Percentiles rank a stretch among this genome's conserved stretches.
phyloP scores from a whole-genome alignment of 2,113 vertebrate species.

The Nibea coibor region DNA sequence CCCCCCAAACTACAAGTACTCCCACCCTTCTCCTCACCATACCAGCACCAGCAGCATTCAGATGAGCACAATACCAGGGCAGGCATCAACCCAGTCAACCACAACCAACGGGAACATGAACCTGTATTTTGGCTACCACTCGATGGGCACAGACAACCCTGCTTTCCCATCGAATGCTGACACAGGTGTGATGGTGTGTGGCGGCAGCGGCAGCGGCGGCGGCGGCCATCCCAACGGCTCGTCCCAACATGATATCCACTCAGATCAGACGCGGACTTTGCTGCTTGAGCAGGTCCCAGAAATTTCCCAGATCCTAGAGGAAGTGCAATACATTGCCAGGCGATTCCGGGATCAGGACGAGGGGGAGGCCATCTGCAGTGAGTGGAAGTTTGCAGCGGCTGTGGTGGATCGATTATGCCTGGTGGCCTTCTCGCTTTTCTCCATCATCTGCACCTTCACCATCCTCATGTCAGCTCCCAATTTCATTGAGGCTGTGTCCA shows the following conservation, averaged over 20 bases:
- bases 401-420: constrained; percentile 92
- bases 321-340: constrained; percentile 89
- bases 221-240: constrained; percentile 67
- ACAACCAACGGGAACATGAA: constrained; percentile 85
- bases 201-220: constrained; percentile 65
- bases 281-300: constrained; percentile 82
- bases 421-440: constrained; percentile 92
- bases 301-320: constrained; percentile 87
- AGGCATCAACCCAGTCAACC: constrained; percentile 74
- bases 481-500: constrained; percentile 92
- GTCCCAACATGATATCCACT: constrained; percentile 71
- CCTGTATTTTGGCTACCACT: constrained; percentile 85
- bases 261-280: constrained; percentile 78
- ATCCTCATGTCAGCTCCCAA: constrained; percentile 94
- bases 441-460: constrained; percentile 92
- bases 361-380: constrained; percentile 88
- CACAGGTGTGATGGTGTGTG: constrained; percentile 72
- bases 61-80: constrained; percentile 83
- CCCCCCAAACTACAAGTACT: constrained; percentile 80
- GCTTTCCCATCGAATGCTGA: constrained; percentile 85
- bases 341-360: constrained; percentile 89
- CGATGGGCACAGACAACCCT: constrained; percentile 78
- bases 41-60: constrained; percentile 85
- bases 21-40: constrained; percentile 79
- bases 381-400: constrained; percentile 94